Evolutionary conservation across 2,113 vertebrate genomes (phyloP).

Genomic region (Falco punctatus): DNA sequence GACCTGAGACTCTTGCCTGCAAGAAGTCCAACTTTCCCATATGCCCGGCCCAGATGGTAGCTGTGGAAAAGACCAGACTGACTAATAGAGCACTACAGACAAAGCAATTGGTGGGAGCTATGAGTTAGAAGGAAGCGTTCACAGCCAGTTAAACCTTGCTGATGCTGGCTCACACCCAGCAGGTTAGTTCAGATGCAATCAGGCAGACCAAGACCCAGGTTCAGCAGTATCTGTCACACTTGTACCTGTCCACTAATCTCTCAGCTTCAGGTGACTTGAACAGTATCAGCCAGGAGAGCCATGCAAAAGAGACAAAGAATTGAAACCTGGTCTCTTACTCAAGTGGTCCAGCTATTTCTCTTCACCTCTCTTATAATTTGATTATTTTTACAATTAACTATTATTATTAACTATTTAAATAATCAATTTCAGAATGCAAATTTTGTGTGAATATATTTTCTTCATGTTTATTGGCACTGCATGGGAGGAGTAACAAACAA

Average conservation of each 20-base stretch:
- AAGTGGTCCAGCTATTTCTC: not conserved
- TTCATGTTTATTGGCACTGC: not conserved
- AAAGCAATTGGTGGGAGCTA: not conserved
- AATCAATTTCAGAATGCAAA: not conserved
- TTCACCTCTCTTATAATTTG: not conserved
- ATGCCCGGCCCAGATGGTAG: conserved; percentile 29
- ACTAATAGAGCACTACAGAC: not conserved
- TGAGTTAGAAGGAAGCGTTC: not conserved
- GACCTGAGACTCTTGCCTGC: not conserved
- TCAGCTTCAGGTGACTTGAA: not conserved
- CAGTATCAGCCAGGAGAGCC: not conserved
- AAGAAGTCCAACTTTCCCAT: conserved; percentile 18
- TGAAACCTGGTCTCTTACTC: not conserved
- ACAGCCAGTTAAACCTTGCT: not conserved
- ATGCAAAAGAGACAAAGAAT: not conserved
- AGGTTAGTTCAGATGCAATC: not conserved
- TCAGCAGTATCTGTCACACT: not conserved
- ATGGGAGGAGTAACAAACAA: not conserved
- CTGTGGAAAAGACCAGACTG: not conserved
- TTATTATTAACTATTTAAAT: not conserved
- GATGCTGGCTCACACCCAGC: not conserved
- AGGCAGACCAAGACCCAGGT: not conserved
- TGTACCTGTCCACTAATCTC: not conserved
- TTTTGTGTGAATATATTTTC: not conserved
- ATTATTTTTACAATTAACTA: not conserved